Evolutionary conservation across 1,140 invertebrate species (phyloP).

Genomic region (Lithobius niger): DNA sequence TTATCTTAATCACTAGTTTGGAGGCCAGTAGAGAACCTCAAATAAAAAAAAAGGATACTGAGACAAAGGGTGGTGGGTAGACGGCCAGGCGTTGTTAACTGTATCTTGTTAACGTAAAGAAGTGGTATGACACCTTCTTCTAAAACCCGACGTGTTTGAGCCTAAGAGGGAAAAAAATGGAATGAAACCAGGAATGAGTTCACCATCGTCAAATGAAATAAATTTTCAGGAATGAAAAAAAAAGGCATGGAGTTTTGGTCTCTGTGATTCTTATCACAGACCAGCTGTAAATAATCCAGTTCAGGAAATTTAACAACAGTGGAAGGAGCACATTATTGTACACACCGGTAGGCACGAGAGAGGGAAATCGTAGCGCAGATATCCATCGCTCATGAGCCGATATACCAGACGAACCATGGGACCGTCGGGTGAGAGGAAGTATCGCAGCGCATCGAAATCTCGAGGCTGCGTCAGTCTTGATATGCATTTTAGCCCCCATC

Average conservation of each 20-base stretch:
- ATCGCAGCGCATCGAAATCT: constrained; percentile 52
- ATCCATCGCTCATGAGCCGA: constrained; percentile 60
- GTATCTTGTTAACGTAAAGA: constrained; percentile 72
- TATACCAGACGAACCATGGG: constrained; percentile 69
- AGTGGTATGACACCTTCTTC: constrained; percentile 57
- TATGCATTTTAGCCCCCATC: constrained; percentile 62
- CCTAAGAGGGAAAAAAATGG: constrained; percentile 32
- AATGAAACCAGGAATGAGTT: neutral
- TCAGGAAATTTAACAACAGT: no score
- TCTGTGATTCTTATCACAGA: no score
- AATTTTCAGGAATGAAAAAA: neutral
- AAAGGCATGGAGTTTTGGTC: neutral
- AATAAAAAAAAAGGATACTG: constrained; percentile 52
- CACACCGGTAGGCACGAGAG: constrained; percentile 64
- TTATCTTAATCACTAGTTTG: constrained; percentile 17
- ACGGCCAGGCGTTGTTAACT: constrained; percentile 51
- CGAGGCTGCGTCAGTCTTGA: constrained; percentile 37
- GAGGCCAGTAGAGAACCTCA: no score
- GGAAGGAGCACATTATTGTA: no score
- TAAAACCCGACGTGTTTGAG: constrained; percentile 52
- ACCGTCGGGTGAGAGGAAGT: constrained; percentile 64
- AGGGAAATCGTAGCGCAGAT: constrained; percentile 68
- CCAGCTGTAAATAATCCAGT: no score
- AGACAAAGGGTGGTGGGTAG: constrained; percentile 49
- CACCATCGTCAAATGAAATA: neutral